Percentiles rank a stretch among this genome's conserved stretches.
Conservation (phyloP, 2,797 vertebrate species). For the Rhinella marina region DNA sequence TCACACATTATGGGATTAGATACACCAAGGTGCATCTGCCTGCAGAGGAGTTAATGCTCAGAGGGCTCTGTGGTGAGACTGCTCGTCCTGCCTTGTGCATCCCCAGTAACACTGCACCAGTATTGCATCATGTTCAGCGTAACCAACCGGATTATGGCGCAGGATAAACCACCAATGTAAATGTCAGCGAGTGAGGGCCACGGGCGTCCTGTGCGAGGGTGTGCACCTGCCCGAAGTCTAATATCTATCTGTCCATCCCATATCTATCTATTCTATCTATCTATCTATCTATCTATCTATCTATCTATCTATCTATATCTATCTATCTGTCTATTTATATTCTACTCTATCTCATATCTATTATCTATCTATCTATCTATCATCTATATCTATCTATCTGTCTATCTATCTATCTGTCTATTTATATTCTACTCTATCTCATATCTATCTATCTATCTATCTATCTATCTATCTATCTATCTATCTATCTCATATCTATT, state of each 20-base stretch:
- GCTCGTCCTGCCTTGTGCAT: not conserved
- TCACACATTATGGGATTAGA: not conserved
- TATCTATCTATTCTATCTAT: no score
- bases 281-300: no score
- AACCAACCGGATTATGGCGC: not conserved
- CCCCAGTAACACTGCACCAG: not conserved
- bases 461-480: not conserved
- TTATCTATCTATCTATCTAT: no score
- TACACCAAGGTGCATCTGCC: not conserved
- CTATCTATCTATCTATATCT: no score
- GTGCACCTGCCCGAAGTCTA: not conserved
- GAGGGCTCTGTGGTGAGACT: not conserved
- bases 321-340: no score
- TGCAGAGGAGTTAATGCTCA: not conserved
- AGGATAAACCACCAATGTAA: no score
- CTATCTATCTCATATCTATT: not conserved
- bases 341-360: no score
- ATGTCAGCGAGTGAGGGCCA: not conserved
- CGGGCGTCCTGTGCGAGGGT: no score
- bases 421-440: not conserved
- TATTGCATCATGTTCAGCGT: conserved; percentile 12
- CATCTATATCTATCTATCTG: no score
- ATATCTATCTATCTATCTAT: not conserved
- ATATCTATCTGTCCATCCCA: no score
- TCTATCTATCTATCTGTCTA: not conserved